Conservation (phyloP, 1,140 invertebrate species). For the Listronotus bonariensis region DNA sequence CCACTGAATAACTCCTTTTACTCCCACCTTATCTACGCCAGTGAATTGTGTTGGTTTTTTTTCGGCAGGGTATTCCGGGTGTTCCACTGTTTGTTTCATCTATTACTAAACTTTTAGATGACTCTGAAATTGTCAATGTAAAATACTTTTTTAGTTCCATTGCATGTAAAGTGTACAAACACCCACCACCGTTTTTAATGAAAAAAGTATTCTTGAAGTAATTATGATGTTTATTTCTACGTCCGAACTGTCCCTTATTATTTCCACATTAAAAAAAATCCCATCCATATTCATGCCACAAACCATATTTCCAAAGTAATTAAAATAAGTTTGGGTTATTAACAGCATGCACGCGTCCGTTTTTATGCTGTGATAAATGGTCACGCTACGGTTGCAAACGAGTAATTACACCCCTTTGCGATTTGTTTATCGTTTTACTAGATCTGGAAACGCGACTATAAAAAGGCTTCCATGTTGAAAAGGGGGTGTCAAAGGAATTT, state of each 20-base stretch:
- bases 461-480: constrained; percentile 35
- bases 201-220: no score
- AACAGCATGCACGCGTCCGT: constrained; percentile 14
- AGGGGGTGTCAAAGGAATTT: constrained; percentile 30
- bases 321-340: constrained; percentile 32
- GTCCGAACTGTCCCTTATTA: neutral
- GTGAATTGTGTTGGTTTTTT: no score
- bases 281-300: constrained; percentile 13
- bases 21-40: no score
- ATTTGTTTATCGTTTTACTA: constrained; percentile 24
- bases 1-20: no score
- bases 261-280: neutral
- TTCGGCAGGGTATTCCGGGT: no score
- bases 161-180: no score
- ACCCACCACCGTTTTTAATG: no score
- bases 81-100: no score
- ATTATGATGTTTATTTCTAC: neutral
- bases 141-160: no score
- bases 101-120: no score
- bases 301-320: constrained; percentile 17
- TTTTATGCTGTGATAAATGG: constrained; percentile 28
- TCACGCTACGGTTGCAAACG: constrained; percentile 24
- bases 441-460: constrained; percentile 24
- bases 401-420: constrained; percentile 31
- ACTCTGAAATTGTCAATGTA: no score